These are phyloP conservation scores for Streptopelia turtur DNA, from an alignment of 2,797 vertebrate genomes.

Conservation along the genomic window DNA sequence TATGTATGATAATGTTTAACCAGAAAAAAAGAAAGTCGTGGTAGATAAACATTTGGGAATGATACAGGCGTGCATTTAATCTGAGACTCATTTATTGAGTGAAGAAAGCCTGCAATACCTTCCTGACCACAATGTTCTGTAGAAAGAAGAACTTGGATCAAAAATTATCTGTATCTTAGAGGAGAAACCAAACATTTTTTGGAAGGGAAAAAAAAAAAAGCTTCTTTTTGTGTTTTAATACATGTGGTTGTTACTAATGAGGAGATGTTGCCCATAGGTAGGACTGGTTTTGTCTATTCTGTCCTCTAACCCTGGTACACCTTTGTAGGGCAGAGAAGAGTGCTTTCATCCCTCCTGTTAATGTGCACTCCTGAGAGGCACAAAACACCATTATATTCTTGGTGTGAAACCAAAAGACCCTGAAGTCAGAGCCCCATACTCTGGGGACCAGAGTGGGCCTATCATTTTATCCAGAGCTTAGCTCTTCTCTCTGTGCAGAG, in stretches of 20 bases:
- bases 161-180: neutral
- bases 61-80: neutral
- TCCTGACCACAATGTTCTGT: neutral
- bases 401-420: neutral
- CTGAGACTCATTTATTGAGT: neutral
- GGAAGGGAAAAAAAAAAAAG: accelerated
- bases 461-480: neutral
- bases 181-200: neutral
- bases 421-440: neutral
- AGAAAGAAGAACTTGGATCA: neutral
- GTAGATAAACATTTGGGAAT: neutral
- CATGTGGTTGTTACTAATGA: neutral
- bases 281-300: neutral
- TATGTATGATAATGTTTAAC: neutral
- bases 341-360: neutral
- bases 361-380: neutral
- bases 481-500: neutral
- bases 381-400: neutral
- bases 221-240: neutral
- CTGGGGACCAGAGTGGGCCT: neutral
- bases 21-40: neutral
- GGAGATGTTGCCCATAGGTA: neutral
- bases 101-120: neutral
- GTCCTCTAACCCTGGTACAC: neutral
- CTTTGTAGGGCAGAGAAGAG: neutral